A percentile compares a stretch with the other conserved stretches of the same genome.
Evolutionary conservation across 2,113 vertebrate genomes (phyloP).

Genomic region (Callopanchax toddi): DNA sequence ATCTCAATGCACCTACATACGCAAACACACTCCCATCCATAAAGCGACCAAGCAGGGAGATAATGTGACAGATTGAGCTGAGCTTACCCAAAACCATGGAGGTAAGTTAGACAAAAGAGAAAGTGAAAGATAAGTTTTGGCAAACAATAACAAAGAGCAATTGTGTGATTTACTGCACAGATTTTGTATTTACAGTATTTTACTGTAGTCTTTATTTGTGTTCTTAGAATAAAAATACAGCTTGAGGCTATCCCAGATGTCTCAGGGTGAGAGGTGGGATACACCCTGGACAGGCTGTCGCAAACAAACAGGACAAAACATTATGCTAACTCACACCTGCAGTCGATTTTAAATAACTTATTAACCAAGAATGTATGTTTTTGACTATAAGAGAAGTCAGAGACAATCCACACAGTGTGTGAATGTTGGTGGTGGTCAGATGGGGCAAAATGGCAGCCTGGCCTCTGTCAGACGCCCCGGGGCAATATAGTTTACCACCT

Average conservation of each 20-base stretch:
- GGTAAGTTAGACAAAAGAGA: constrained; percentile 37
- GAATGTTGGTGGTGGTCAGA: too few species aligned
- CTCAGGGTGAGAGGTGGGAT: too few species aligned
- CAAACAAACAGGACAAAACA: not conserved
- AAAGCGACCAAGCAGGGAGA: constrained; percentile 29
- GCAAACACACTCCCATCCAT: constrained; percentile 11
- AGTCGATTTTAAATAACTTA: not conserved
- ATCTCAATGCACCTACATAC: constrained; percentile 17
- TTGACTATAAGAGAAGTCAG: not conserved
- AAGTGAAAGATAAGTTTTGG: too few species aligned
- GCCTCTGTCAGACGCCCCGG: too few species aligned
- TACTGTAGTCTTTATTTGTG: too few species aligned
- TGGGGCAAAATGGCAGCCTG: too few species aligned
- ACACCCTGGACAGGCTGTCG: not conserved
- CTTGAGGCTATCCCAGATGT: too few species aligned
- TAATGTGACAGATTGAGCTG: constrained; percentile 20
- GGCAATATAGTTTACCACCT: too few species aligned
- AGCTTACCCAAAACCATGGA: constrained; percentile 41
- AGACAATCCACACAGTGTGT: not conserved
- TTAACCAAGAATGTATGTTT: not conserved
- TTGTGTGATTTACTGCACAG: too few species aligned
- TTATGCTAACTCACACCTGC: not conserved
- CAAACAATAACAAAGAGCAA: constrained; percentile 17
- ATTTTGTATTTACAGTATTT: too few species aligned
- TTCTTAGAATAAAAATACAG: too few species aligned